Evolutionary conservation across 2,888 invertebrate genomes (phyloP), one percentile per base, ranked within the genome.

Genomic region (Mythimna vitellina): DNA sequence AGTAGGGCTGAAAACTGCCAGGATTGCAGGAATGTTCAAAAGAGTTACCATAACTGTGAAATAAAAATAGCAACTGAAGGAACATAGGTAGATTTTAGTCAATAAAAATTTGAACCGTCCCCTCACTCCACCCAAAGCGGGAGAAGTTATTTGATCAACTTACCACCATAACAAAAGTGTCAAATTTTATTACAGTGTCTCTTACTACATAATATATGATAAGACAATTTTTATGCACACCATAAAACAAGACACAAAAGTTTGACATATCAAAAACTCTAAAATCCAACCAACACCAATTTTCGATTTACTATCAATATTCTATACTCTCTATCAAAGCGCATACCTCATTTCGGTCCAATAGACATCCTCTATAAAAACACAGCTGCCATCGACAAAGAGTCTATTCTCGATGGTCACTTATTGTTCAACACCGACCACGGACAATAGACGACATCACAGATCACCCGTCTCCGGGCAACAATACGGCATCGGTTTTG

Each of bases 361-460:
- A 91, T 90, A 90, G 89, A 89, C 86, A 92, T 90, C 90, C 89
- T 92, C 91, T 91, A 93, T 92, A 93, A 93, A 93, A 93, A 92
- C 88, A 92, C 95, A 95, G 93, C 95, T 95, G 95, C 92, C 86
- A 81, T 83, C 84, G 89, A 94, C 92, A 94, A 95, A 91, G 91
- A 90, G 81, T 85, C 88, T 89, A 90, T 90, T 91, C 91, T 90
- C 91, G 90, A 92, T 94, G 95, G 95, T 93, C 95, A 95, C 88
- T 93, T 90, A 94, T 95, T 96, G 95, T 95, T 94, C 93, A 91
- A 93, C 89, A 89, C 86, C 83, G 87, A 86, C 87, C 85, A 88
- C 85, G 86, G 87, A 94, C 94, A 95, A 96, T 92, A 88, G 90
- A 85, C 79, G 85, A 94, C 93, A 94, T 92, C 93, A 91, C 90